Base-by-base conservation (phyloP, 1,140 invertebrate genomes). In the Globodera ellingtonae region DNA sequence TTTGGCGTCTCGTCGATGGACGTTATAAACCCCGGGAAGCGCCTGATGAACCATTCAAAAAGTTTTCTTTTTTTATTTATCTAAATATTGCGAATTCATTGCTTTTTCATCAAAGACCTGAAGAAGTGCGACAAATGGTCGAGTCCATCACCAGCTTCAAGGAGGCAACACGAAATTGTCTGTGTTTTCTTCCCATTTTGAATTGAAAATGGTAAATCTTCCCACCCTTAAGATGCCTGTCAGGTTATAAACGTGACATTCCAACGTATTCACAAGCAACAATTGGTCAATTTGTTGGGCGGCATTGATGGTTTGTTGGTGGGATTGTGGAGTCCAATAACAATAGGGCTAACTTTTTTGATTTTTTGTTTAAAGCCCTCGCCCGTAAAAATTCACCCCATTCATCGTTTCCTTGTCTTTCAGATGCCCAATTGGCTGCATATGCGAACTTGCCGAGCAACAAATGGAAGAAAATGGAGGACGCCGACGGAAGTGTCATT, bases 161-260 rank as follows among this genome's bases (percentile, higher is more conserved):
- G 84, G 96, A 99, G 91, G 96, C 95, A 0, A 95, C 98, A 80
- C 92, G 96, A 71, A 97, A 98, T 90, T 99, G 91, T 92, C 90
- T 88, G 90, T 62, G 9, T 65, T 79, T 80, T 78, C 35, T n/a
- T 46, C 21, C 0, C 9, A 13, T 79, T 15, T 75, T 48, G 56
- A 77, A 59, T 78, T 56, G 35, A 24, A 5, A 9, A 81, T 73
- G 13, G 46, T 81, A 15, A 48, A n/a, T 7, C 76, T 3, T 75
- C 48, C n/a, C 24, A 24, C 15, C 44, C 69, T 90, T 78, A 83
- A 92, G 91, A 97, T 91, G 94, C 98, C 15, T 98, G 96, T 83
- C 96, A 98, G 90, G 96, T 98, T 52, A 94, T 98, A 44, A 94
- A 94, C 81, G 97, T 96, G 66, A 98, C 97, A 6, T 98, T 96